phyloP scores from a whole-genome alignment of 2,888 invertebrate genomes.

The Perdita meconis region DNA sequence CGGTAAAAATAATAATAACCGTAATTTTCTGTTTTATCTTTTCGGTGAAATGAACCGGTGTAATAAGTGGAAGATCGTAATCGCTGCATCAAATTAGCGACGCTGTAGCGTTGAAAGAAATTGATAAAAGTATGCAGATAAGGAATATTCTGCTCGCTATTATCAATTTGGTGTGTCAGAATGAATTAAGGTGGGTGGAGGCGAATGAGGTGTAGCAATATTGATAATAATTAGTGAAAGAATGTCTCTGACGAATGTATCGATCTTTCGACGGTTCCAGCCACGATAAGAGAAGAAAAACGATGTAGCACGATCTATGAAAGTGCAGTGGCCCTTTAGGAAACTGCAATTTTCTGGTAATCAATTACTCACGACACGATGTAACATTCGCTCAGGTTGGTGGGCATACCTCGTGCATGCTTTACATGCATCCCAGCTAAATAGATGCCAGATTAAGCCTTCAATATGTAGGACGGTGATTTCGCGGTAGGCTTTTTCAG shows the following conservation, averaged over 20 bases:
- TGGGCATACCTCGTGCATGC: conserved; percentile 42
- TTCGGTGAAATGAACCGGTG: too few species aligned
- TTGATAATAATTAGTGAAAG: conserved; percentile 5
- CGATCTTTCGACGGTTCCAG: conserved; percentile 22
- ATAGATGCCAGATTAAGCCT: conserved; percentile 53
- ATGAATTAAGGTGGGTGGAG: too few species aligned
- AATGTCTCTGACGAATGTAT: conserved; percentile 21
- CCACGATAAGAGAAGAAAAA: conserved; percentile 30
- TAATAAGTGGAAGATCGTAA: too few species aligned
- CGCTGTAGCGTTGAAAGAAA: too few species aligned
- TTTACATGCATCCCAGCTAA: conserved; percentile 48
- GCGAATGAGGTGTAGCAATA: not conserved
- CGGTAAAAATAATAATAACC: too few species aligned
- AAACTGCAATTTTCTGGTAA: conserved; percentile 75
- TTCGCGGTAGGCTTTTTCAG: conserved; percentile 25
- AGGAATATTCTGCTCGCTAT: too few species aligned
- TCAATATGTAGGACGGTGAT: conserved; percentile 55
- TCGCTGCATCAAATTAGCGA: too few species aligned
- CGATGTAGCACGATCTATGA: conserved; percentile 49
- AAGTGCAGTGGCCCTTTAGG: conserved; percentile 40
- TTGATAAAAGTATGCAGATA: too few species aligned
- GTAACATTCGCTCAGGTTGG: conserved; percentile 51
- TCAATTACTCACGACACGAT: conserved; percentile 69
- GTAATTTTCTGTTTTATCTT: too few species aligned
- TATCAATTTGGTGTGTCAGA: too few species aligned